Evolutionary conservation across 1,140 invertebrate genomes (phyloP).

Genomic region (Anoplolepis gracilipes): DNA sequence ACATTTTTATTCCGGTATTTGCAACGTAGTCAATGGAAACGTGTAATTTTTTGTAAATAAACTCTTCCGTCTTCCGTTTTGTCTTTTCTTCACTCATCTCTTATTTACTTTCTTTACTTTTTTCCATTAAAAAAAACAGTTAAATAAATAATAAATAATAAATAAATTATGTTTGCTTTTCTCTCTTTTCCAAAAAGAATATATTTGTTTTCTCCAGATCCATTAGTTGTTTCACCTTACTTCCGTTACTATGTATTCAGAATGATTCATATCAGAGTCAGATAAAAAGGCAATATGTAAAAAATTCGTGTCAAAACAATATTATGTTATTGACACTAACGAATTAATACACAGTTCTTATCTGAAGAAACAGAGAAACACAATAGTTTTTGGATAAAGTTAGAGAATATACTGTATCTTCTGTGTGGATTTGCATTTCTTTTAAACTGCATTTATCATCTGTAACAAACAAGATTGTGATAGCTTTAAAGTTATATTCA

Average conservation of each 20-base stretch:
- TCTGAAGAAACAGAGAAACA: background rate
- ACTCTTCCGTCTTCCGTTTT: background rate
- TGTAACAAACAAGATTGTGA: background rate
- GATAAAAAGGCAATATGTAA: background rate
- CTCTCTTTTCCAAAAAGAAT: background rate
- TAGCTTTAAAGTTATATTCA: background rate
- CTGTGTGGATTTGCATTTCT: background rate
- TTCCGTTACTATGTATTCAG: no score
- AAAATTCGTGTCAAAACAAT: background rate
- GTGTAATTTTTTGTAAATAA: conserved; percentile 12
- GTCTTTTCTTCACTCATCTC: background rate
- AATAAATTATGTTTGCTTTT: background rate
- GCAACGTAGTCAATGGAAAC: background rate
- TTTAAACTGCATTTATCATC: background rate
- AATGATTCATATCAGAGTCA: no score
- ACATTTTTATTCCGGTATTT: conserved; percentile 19
- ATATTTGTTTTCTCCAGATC: background rate
- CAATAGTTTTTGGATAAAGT: background rate
- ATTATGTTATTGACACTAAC: background rate
- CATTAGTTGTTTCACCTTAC: background rate
- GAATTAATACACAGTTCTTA: background rate
- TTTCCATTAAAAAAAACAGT: background rate
- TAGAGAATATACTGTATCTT: background rate
- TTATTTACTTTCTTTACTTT: background rate
- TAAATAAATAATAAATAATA: background rate